Evolutionary conservation across 2,888 invertebrate species (phyloP).

Genomic region (Andrena bucephala): DNA sequence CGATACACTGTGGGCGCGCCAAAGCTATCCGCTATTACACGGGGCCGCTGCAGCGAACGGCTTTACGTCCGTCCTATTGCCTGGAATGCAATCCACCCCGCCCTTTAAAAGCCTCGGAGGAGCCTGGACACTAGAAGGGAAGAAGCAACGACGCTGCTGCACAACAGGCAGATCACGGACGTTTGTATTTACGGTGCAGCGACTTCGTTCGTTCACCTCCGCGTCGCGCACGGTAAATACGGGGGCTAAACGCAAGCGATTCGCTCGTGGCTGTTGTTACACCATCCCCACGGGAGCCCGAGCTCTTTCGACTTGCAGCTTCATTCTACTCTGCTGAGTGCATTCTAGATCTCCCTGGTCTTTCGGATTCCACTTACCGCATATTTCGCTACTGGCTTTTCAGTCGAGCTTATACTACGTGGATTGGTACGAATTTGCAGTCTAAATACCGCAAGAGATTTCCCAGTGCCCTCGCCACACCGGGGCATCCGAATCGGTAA

Average conservation of each 20-base stretch:
- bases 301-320: background rate
- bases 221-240: conserved; percentile 20
- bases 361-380: too few species aligned
- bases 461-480: too few species aligned
- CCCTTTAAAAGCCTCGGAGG: conserved; percentile 26
- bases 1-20: conserved; percentile 13
- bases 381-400: too few species aligned
- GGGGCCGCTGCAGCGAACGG: conserved; percentile 12
- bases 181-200: conserved; percentile 11
- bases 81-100: conserved; percentile 21
- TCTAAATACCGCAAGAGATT: too few species aligned
- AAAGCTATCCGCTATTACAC: conserved; percentile 27
- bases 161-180: conserved; percentile 6
- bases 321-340: background rate
- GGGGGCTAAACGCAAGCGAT: conserved; percentile 1
- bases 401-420: too few species aligned
- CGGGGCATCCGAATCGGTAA: too few species aligned
- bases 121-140: conserved; percentile 12
- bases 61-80: conserved; percentile 2
- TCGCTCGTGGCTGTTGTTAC: conserved; percentile 11
- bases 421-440: too few species aligned
- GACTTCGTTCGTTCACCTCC: conserved; percentile 22
- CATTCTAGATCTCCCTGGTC: background rate
- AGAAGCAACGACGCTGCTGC: conserved; percentile 12
- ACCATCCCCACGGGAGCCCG: background rate